Evolutionary conservation across 2,797 vertebrate species (phyloP), one percentile per base, ranked within the genome.

Genomic region (Microhierax caerulescens): DNA sequence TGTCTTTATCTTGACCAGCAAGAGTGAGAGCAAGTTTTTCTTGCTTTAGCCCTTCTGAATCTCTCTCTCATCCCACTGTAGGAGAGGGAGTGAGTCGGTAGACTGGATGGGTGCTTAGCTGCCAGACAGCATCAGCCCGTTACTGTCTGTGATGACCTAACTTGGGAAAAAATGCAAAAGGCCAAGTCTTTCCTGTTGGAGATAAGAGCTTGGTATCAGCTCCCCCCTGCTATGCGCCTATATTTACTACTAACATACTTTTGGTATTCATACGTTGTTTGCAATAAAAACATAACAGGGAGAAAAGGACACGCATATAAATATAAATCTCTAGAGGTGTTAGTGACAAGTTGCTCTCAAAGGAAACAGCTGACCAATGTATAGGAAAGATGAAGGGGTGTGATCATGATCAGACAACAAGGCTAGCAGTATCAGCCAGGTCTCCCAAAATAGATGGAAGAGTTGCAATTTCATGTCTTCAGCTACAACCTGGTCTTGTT

Each of bases 361-460:
- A 82, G 74, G 45, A 85, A 96, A 84, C 81, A 95, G 90, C 77
- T 93, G 91, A 97, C 88, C 77, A 77, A 74, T 70, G 74, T 84
- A 81, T 87, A 83, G 78, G 79, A 78, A 92, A 92, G 93, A 96
- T 82, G 82, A 72, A 92, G 73, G 75, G 53, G 24, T 93, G 75
- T 50, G 90, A 94, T 96, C 86, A 56, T 61, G 50, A 96, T 95
- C 45, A 85, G 89, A 83, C 93, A 95, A 82, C 96, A 98, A 91
- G 91, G 93, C 94, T 97, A 93, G 85, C 70, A 53, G 11, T 93
- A 92, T 91, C 95, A 86, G n/a, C 86, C 72, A 94, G 67, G 83
- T 93, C 94, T 94, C 89, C 92, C 93, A 91, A 97, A 98, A 96
- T 95, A 98, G 97, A 97, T 56, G 95, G 96, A 97, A 95, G 93